phyloP scores from a whole-genome alignment of 2,113 vertebrate genomes.

The Camelus bactrianus region DNA sequence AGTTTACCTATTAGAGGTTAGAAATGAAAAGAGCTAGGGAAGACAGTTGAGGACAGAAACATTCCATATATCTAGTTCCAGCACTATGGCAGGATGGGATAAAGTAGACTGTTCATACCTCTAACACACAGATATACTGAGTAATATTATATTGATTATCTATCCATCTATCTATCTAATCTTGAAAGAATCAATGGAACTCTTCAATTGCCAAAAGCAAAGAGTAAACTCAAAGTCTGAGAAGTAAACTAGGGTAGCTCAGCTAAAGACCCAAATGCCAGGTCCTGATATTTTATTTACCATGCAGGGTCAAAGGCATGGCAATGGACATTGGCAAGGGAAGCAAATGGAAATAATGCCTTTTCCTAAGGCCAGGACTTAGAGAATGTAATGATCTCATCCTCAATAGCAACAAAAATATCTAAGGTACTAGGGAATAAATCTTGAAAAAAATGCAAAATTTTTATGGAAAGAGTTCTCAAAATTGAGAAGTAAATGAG shows the following conservation, averaged over 20 bases:
- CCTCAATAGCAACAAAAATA: not conserved
- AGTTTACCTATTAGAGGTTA: not conserved
- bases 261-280: not conserved
- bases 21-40: not conserved
- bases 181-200: not conserved
- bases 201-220: not conserved
- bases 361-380: not conserved
- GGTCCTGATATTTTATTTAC: not conserved
- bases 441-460: not conserved
- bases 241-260: not conserved
- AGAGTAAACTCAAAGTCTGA: not conserved
- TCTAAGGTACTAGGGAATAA: not conserved
- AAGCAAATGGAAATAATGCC: not conserved
- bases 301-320: not conserved
- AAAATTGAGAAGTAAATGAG: conserved; percentile 21
- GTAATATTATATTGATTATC: not conserved
- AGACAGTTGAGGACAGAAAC: not conserved
- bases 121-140: not conserved
- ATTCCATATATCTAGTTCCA: not conserved
- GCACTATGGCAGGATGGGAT: not conserved
- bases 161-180: not conserved
- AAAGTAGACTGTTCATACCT: not conserved
- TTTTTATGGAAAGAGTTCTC: not conserved
- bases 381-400: conserved; percentile 3
- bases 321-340: not conserved